Percentiles rank a stretch among this genome's conserved stretches.
Evolutionary conservation across 2,113 vertebrate genomes (phyloP).

Genomic region (Ptychochromis oligacanthus): DNA sequence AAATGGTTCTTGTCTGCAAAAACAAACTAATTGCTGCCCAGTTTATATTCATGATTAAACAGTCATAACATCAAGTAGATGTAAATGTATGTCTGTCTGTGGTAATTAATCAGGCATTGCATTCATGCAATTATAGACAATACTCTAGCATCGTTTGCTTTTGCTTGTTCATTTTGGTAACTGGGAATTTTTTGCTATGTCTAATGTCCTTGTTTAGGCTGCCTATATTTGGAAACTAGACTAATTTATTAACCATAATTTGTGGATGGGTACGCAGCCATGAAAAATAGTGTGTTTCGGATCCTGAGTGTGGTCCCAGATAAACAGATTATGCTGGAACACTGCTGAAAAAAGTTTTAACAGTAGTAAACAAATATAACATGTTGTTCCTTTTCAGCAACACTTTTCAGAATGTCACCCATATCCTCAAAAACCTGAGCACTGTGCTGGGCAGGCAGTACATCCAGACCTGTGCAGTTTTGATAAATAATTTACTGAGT

Average conservation of each 20-base stretch:
- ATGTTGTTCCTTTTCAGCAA: no score
- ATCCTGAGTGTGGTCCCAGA: not conserved
- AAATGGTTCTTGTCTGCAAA: not conserved
- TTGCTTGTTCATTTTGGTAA: not conserved
- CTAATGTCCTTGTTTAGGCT: not conserved
- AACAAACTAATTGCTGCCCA: not conserved
- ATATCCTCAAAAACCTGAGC: no score
- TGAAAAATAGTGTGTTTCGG: not conserved
- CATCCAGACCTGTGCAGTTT: no score
- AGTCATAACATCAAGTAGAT: not conserved
- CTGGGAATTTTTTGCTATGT: not conserved
- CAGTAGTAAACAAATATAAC: no score
- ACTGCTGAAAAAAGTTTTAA: not conserved
- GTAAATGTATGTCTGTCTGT: not conserved
- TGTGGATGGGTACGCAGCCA: rapidly evolving
- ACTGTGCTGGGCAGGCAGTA: no score
- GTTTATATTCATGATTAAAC: not conserved
- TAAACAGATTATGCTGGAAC: not conserved
- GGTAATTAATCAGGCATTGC: not conserved
- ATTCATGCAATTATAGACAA: not conserved
- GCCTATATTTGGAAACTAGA: not conserved
- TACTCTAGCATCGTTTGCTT: not conserved
- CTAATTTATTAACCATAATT: not conserved
- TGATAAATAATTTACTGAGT: no score
- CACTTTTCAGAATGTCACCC: no score